Base-by-base conservation (phyloP, 2,113 vertebrate species). In the Sminthopsis crassicaudata region DNA sequence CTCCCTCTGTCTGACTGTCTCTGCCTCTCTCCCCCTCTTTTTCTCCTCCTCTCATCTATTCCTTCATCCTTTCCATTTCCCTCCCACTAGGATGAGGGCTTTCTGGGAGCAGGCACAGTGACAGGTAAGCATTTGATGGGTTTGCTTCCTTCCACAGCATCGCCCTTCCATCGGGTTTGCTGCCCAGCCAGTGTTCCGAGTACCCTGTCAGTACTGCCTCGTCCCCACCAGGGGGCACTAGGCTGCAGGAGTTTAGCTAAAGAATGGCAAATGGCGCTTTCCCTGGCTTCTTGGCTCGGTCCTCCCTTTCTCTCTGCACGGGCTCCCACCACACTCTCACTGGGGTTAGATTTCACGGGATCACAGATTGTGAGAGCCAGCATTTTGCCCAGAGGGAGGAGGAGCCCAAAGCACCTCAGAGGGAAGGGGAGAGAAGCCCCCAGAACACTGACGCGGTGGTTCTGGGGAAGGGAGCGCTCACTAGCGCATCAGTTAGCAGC, bases 221-320 rank as follows among this genome's bases (percentile, higher is more conserved):
- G 8, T 9, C 4, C 46, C 97, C 97, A 96, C 97, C 14, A 96
- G 96, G 54, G 94, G 97, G 93, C 91, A 96, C 92, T 96, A 91
- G 55, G 60, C 36, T 0, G 4, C 54, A 57, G 89, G 76, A 94
- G 46, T 76, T 91, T 30, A 54, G 19, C 9, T 27, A 0, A 46
- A 30, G 36, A 2, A 5, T 53, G 27, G 24, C 36, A 48, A 10
- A 27, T 93, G 90, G 42, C 19, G 53, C 89, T 36, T 53, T 48
- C 3, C 3, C 36, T 3, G 11, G 25, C 50, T 53, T 48, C 9
- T 52, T 9, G 25, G 16, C 55, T 24, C 2, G 24, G 88, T 36
- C 52, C 46, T 22, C 48, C 53, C 53, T 91, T 30, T 90, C 48
- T 42, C 36, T 84, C 2, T 19, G 67, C 67, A 1, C 2, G 36